A percentile compares a stretch with the other conserved stretches of the same genome.
Evolutionary conservation across 2,888 invertebrate genomes (phyloP).

Genomic region (Hirtodrosophila confusa): DNA sequence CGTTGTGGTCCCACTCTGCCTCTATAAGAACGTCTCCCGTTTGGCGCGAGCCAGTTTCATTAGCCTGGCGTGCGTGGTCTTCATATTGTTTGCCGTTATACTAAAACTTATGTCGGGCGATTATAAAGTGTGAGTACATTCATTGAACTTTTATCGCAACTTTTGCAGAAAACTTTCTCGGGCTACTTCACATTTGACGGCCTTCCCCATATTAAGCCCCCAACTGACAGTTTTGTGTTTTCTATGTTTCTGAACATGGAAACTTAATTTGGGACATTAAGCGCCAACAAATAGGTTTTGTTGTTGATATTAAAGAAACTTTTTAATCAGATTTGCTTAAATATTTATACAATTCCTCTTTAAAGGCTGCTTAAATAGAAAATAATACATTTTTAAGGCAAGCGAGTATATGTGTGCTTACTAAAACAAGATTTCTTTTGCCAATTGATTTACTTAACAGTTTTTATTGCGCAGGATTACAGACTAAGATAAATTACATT

Average conservation of each 20-base stretch:
- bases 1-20: constrained; percentile 91
- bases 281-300: constrained; percentile 6
- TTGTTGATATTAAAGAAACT: not conserved
- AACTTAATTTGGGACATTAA: constrained; percentile 6
- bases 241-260: not conserved
- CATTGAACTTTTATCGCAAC: constrained; percentile 19
- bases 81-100: constrained; percentile 89
- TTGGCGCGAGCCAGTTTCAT: constrained; percentile 84
- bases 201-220: not conserved
- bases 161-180: not conserved
- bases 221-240: constrained; percentile 2
- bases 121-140: constrained; percentile 88
- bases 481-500: too few species aligned
- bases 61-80: constrained; percentile 88
- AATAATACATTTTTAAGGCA: too few species aligned
- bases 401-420: too few species aligned
- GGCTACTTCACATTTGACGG: not conserved
- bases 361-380: too few species aligned
- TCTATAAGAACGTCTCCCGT: constrained; percentile 89
- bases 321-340: not conserved
- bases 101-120: constrained; percentile 84
- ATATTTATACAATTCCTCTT: not conserved
- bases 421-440: too few species aligned
- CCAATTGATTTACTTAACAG: too few species aligned
- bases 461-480: too few species aligned